phyloP scores from a whole-genome alignment of 23 tunicate species.

The Botrylloides violaceus region DNA sequence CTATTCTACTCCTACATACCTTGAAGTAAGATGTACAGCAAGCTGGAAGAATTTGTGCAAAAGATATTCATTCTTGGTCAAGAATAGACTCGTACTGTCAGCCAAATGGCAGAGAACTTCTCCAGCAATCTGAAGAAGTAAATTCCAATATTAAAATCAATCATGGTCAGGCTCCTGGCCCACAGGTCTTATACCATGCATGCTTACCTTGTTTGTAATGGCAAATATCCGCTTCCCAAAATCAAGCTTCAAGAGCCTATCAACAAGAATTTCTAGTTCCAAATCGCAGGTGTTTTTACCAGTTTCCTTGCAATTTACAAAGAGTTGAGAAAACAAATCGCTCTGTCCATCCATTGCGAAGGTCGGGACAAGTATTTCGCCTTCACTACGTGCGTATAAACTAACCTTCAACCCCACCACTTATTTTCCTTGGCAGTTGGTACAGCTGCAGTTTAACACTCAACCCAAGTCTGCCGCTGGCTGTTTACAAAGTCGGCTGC shows the following conservation, averaged over 20 bases:
- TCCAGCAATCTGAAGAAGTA: slow-evolving; percentile 14
- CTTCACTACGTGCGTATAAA: too few relatives aligned
- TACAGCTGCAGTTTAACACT: too few relatives aligned
- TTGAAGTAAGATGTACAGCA: slow-evolving; percentile 14
- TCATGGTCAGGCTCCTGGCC: not conserved
- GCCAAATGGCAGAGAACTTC: slow-evolving; percentile 20
- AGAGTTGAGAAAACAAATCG: slow-evolving; percentile 17
- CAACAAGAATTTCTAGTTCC: slow-evolving; percentile 1
- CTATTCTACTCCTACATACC: too few relatives aligned
- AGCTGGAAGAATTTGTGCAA: slow-evolving; percentile 19
- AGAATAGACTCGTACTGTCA: not conserved
- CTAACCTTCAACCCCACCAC: too few relatives aligned
- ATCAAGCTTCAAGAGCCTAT: slow-evolving; percentile 6
- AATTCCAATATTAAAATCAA: not conserved
- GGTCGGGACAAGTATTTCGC: too few relatives aligned
- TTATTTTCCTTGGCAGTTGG: too few relatives aligned
- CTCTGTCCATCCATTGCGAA: slow-evolving; percentile 23
- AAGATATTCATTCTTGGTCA: slow-evolving; percentile 2
- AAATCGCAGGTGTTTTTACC: not conserved
- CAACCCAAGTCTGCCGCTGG: too few relatives aligned
- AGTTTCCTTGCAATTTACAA: slow-evolving; percentile 17
- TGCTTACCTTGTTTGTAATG: slow-evolving; percentile 10
- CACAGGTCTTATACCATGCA: not conserved
- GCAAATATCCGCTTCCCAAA: slow-evolving; percentile 16
- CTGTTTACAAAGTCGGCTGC: too few relatives aligned